Base-by-base conservation (phyloP, 1,140 invertebrate genomes). In the Andricus grossulariae region DNA sequence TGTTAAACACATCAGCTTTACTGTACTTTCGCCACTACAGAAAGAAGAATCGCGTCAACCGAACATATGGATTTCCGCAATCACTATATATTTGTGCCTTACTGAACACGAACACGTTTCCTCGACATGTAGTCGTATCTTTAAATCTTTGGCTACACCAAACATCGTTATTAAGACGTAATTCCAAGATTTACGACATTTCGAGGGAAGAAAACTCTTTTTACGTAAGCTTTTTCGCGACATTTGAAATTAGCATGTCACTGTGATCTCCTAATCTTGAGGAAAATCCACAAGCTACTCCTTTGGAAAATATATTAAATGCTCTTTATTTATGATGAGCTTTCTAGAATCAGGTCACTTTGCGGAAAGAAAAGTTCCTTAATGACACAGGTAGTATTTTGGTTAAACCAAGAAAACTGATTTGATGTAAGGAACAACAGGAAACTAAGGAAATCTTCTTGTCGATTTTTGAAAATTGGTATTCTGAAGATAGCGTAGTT, bases 61-160 rank as follows among this genome's bases (percentile, higher is more conserved):
- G 4, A 66, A 45, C 25, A 66, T 25, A 66, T 39, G 25, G 5
- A 66, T 13, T 66, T 66, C 60, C 60, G 60, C 60, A 66, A 66
- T 66, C 60, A 16, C 60, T 66, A 39, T 66, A 66, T 66, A 45
- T 45, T 45, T 11, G 39, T 45, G 39, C 10, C 39, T 66, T 66
- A 66, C 25, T 1, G 7, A 45, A 19, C 18, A 21, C 25, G 15
- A 39, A 66, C 60, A 66, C 25, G 60, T 39, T 66, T 25, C 60
- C 39, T 66, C 32, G 57, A 25, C 25, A 60, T 60, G 25, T 39
- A 39, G n/a, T 66, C 60, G 32, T 66, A 66, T 66, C 60, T 66
- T 12, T 66, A 66, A 66, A 66, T 66, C 60, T 66, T 66, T 66
- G 60, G 60, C 60, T 39, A n/a, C 60, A 39, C 60, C 13, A 66